Percentiles rank a stretch among this genome's conserved stretches.
phyloP scores from a whole-genome alignment of 1,140 invertebrate genomes.

The Drosophila oshimai region DNA sequence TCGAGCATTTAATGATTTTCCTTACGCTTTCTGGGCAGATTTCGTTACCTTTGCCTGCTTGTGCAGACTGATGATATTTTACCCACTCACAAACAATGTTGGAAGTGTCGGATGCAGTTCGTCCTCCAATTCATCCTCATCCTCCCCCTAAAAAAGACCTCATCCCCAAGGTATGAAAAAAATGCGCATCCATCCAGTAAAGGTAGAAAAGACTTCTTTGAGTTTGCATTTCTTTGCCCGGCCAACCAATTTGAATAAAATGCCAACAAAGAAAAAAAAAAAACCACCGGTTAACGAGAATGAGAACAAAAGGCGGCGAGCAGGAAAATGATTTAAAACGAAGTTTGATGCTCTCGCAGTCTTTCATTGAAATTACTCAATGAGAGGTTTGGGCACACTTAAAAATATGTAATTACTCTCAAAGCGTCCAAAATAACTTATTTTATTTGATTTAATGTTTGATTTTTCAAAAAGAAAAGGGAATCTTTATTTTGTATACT shows the following conservation, averaged over 20 bases:
- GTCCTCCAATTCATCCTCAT: background rate
- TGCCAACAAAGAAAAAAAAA: conserved; percentile 26
- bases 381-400: no score
- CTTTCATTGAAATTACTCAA: no score
- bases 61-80: conserved; percentile 25
- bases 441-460: no score
- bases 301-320: background rate
- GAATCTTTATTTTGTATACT: no score
- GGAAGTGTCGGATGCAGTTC: conserved; percentile 37
- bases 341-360: conserved; percentile 5
- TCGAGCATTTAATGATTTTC: conserved; percentile 63
- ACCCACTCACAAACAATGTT: conserved; percentile 18
- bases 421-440: no score
- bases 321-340: background rate
- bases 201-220: conserved; percentile 51
- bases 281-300: background rate
- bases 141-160: background rate
- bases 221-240: conserved; percentile 74
- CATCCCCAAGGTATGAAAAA: conserved; percentile 16
- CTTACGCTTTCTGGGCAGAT: conserved; percentile 53
- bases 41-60: conserved; percentile 3
- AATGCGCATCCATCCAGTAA: conserved; percentile 34
- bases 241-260: conserved; percentile 75
- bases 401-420: no score
- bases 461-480: no score